phyloP scores from a whole-genome alignment of 2,888 invertebrate species.

The Drosophila falleni region DNA sequence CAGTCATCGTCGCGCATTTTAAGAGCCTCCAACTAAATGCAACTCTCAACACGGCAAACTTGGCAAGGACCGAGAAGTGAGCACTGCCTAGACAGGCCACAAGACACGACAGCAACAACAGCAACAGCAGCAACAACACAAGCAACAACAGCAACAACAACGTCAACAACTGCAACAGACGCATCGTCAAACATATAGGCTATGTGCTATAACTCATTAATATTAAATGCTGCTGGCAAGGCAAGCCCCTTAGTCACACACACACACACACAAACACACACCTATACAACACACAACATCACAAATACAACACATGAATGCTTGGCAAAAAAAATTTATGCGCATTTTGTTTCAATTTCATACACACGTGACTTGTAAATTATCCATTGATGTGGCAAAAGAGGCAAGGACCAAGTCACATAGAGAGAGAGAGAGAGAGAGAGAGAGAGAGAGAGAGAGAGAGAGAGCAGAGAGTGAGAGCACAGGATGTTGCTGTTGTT shows the following conservation, averaged over 20 bases:
- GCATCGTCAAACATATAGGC: conserved; percentile 80
- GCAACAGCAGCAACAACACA: conserved; percentile 19
- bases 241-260: conserved; percentile 72
- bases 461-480: neutral
- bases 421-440: conserved; percentile 18
- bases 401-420: conserved; percentile 30
- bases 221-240: conserved; percentile 80
- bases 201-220: conserved; percentile 82
- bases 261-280: conserved; percentile 43
- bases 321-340: conserved; percentile 71
- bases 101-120: conserved; percentile 66
- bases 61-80: conserved; percentile 58
- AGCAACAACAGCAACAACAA: conserved; percentile 27
- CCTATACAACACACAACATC: conserved; percentile 8
- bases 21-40: conserved; percentile 76
- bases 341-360: conserved; percentile 83
- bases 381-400: conserved; percentile 79
- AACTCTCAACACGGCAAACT: conserved; percentile 76
- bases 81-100: conserved; percentile 61
- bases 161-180: conserved; percentile 58
- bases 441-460: conserved; percentile 5
- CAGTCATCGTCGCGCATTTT: conserved; percentile 77
- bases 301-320: conserved; percentile 1
- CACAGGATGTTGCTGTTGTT: conserved; percentile 15
- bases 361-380: conserved; percentile 83